Base-by-base conservation (phyloP, 2,888 invertebrate species). In the Lagria hirta region DNA sequence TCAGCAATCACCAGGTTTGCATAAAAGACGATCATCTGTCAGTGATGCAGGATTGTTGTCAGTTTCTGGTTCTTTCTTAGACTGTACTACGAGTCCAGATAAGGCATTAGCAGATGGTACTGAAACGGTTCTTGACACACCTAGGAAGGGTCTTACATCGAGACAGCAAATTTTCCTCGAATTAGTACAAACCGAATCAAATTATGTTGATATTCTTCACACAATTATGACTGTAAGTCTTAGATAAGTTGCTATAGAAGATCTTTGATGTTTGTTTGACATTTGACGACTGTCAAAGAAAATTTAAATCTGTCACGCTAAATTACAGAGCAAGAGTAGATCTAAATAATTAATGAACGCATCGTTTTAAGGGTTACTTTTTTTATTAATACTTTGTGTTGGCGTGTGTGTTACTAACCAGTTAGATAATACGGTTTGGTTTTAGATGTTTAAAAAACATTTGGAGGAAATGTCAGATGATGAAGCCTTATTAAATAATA, bases 181-280 rank as follows among this genome's bases (percentile, higher is more conserved):
- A 73, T 79, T 99, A 60, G 81, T 92, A 51, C 92, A 95, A 72
- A 99, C 99, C 1, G 99, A 99, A 73, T 88, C 86, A 45, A 99
- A 99, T 78, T 99, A 98, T 72, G 95, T 98, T 46, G 88, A 87
- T 48, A 95, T 98, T 65, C 79, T 99, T 59, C 84, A 90, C 61
- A 94, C 94, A 21, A 92, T 99, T 63, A 83, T 95, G 66, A 89
- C 84, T 71, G 96, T 91, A 73, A 74, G 78, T 68, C 36, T 10
- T n/a, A n/a, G n/a, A n/a, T n/a, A n/a, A n/a, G n/a, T n/a, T n/a
- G n/a, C n/a, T n/a, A n/a, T n/a, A n/a, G n/a, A n/a, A n/a, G n/a
- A n/a, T n/a, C n/a, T n/a, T n/a, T n/a, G n/a, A n/a, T n/a, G n/a
- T n/a, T n/a, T n/a, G n/a, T n/a, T n/a, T n/a, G n/a, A n/a, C n/a